Percentiles rank a stretch among this genome's conserved stretches.
Conservation (phyloP, 2,888 invertebrate genomes). For the Hermaeophaga mercurialis region DNA sequence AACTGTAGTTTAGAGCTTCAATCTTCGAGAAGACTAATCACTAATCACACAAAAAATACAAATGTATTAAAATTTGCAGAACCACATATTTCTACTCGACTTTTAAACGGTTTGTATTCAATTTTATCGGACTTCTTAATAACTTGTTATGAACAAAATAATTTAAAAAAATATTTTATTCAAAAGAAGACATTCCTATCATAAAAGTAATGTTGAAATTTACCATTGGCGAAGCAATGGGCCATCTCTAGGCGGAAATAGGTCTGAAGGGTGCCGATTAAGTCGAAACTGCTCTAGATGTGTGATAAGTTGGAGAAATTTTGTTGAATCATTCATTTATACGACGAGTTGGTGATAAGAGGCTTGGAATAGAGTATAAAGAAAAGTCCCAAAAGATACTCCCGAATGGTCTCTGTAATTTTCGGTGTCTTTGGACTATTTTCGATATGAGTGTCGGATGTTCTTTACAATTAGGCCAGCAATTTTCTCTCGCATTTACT, state of each 20-base stretch:
- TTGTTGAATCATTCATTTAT: constrained; percentile 47
- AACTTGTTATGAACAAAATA: no score
- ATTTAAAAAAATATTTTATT: not conserved
- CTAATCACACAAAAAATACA: no score
- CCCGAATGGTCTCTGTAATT: constrained; percentile 25
- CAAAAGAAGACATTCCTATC: not conserved
- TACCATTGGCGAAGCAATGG: constrained; percentile 2
- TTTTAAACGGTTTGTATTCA: no score
- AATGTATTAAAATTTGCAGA: no score
- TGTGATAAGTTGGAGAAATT: constrained; percentile 41
- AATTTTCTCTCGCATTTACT: constrained; percentile 11
- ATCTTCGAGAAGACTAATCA: no score
- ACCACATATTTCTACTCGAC: no score
- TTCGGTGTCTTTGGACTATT: constrained; percentile 25
- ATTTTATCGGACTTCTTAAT: no score
- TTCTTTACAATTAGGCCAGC: constrained; percentile 12
- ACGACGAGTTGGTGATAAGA: constrained; percentile 41
- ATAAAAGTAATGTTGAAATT: constrained; percentile 20
- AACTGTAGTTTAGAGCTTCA: no score
- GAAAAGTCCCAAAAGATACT: constrained; percentile 33
- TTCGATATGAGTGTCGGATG: constrained; percentile 15
- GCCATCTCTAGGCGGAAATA: constrained; percentile 26
- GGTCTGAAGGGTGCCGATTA: constrained; percentile 40
- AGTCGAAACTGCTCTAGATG: constrained; percentile 38
- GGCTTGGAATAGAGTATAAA: constrained; percentile 24